Evolutionary conservation across 2,888 invertebrate genomes (phyloP).

Genomic region (Melipona beecheii): DNA sequence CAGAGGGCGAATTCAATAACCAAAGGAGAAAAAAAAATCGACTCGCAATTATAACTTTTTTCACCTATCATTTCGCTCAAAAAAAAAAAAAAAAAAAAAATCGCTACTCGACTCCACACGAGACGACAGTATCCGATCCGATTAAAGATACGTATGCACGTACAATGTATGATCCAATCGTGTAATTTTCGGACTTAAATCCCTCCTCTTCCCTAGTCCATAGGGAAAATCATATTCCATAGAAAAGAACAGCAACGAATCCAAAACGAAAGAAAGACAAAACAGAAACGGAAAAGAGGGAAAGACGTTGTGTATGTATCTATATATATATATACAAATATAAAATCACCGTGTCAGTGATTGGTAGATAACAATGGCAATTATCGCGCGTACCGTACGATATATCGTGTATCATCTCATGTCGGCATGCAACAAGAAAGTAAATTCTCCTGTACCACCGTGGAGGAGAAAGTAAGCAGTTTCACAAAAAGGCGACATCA

Average conservation of each 20-base stretch:
- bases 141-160: neutral
- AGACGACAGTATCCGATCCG: neutral
- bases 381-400: constrained; percentile 58
- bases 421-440: constrained; percentile 63
- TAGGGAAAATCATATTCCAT: too few species aligned
- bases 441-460: constrained; percentile 53
- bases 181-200: too few species aligned
- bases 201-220: too few species aligned
- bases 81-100: neutral
- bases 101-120: neutral
- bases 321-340: too few species aligned
- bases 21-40: too few species aligned
- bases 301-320: too few species aligned
- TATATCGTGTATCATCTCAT: constrained; percentile 52
- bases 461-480: constrained; percentile 69
- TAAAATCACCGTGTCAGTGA: too few species aligned
- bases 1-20: too few species aligned
- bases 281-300: too few species aligned
- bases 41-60: neutral
- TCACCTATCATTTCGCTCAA: neutral
- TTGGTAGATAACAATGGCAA: constrained; percentile 17
- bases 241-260: too few species aligned
- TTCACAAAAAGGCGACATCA: constrained; percentile 54
- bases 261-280: too few species aligned
- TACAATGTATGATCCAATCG: too few species aligned